Evolutionary conservation across 2,113 vertebrate genomes (phyloP).

Genomic region (Myotis yumanensis): DNA sequence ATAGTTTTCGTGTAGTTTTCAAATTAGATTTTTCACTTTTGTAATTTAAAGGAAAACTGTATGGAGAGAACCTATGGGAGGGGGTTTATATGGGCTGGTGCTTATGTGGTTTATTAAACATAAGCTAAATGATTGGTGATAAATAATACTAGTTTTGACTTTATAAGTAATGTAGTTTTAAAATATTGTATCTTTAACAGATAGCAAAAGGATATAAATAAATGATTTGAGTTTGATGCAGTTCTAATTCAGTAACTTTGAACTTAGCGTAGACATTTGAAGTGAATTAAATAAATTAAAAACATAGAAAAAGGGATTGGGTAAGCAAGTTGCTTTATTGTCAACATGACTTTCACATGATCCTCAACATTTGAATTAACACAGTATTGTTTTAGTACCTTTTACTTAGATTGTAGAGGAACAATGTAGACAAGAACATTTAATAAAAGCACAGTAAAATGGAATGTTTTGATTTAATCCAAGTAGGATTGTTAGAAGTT

Average conservation of each 20-base stretch:
- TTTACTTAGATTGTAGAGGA: constrained; percentile 40
- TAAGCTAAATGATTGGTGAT: not conserved
- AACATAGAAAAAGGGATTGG: constrained; percentile 18
- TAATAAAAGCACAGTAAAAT: constrained; percentile 8
- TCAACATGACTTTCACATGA: not conserved
- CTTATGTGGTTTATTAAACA: constrained; percentile 46
- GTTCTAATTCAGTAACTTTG: constrained; percentile 51
- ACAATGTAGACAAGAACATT: not conserved
- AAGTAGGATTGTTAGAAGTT: not conserved
- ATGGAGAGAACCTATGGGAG: not conserved
- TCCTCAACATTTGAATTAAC: constrained; percentile 11
- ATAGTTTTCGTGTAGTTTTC: constrained; percentile 52
- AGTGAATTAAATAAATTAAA: constrained; percentile 54
- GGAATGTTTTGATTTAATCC: constrained; percentile 11
- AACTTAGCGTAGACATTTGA: constrained; percentile 4
- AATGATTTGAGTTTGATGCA: not conserved
- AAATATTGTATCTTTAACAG: constrained; percentile 39
- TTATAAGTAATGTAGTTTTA: constrained; percentile 49
- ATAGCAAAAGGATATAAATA: not conserved
- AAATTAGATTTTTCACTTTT: constrained; percentile 48
- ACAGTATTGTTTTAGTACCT: not conserved
- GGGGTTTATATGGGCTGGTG: not conserved
- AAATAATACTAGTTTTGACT: constrained; percentile 42
- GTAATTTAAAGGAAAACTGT: constrained; percentile 40
- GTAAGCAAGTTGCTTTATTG: not conserved